Conservation (phyloP, 2,113 vertebrate species). For the Sceloporus undulatus region DNA sequence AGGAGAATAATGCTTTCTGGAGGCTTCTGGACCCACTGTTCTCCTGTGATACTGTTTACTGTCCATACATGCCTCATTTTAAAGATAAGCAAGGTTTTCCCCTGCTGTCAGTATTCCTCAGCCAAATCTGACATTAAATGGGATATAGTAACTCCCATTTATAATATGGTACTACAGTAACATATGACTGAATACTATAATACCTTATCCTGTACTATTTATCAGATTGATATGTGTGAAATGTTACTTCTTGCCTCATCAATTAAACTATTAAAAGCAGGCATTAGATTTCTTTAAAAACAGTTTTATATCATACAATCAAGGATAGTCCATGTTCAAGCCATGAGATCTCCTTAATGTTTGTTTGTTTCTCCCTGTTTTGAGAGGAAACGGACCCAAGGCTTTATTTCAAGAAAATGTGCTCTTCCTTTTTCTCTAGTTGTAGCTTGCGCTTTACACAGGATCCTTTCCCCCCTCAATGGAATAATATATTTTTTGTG, state of each 20-base stretch:
- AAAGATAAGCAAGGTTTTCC: not conserved
- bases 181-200: too few relatives aligned
- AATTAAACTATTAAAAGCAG: not conserved
- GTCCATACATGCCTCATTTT: too few relatives aligned
- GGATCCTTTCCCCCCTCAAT: not conserved
- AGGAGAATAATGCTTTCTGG: too few relatives aligned
- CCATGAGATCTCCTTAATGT: not conserved
- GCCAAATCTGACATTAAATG: too few relatives aligned
- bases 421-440: not conserved
- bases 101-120: not conserved
- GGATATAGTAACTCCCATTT: too few relatives aligned
- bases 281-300: not conserved
- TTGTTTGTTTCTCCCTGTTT: not conserved
- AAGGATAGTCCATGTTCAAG: not conserved
- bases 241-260: not conserved
- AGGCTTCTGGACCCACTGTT: too few relatives aligned
- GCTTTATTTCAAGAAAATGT: not conserved
- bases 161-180: not conserved
- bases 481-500: not conserved
- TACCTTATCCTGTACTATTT: not conserved
- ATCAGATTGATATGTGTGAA: not conserved
- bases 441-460: accelerated
- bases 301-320: not conserved
- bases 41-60: too few relatives aligned
- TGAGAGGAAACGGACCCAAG: too few relatives aligned